These are phyloP conservation scores for Myanophis thanlyinensis DNA, from an alignment of 2,113 vertebrate genomes.

Conservation along the genomic window DNA sequence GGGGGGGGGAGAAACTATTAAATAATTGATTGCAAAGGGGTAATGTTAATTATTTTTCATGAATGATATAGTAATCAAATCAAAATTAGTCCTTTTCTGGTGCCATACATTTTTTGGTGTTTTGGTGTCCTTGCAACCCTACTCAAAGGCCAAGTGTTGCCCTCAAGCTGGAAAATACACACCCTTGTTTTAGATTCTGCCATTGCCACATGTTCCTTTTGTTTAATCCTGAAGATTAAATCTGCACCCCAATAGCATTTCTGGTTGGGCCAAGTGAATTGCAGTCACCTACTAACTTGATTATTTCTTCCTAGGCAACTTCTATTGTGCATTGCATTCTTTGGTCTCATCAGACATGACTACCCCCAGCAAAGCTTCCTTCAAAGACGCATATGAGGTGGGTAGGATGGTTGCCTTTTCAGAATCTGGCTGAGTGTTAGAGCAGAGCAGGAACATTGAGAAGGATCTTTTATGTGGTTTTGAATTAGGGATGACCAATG, in stretches of 20 bases:
- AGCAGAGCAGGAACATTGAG: not conserved
- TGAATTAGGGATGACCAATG: not conserved
- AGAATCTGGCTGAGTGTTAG: not conserved
- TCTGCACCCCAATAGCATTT: not conserved
- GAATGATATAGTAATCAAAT: not conserved
- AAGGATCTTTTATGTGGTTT: not conserved
- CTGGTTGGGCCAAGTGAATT: not conserved
- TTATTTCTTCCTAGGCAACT: conserved; percentile 52
- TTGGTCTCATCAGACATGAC: conserved; percentile 10
- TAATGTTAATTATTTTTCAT: not conserved
- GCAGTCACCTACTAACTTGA: not conserved
- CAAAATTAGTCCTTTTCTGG: not conserved
- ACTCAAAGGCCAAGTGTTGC: not conserved
- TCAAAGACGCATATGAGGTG: conserved; percentile 8
- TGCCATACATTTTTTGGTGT: not conserved
- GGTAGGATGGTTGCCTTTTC: not conserved
- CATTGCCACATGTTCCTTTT: not conserved
- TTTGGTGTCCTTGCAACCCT: not conserved
- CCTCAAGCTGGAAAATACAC: not conserved
- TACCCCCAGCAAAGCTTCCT: rapidly evolving
- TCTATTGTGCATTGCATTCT: conserved; percentile 73
- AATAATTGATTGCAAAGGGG: not conserved
- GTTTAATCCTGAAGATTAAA: not conserved
- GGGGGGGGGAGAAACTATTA: not conserved
- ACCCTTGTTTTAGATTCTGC: not conserved